Evolutionary conservation across 1,140 invertebrate species (phyloP).

Genomic region (Drosophila kepulauana): DNA sequence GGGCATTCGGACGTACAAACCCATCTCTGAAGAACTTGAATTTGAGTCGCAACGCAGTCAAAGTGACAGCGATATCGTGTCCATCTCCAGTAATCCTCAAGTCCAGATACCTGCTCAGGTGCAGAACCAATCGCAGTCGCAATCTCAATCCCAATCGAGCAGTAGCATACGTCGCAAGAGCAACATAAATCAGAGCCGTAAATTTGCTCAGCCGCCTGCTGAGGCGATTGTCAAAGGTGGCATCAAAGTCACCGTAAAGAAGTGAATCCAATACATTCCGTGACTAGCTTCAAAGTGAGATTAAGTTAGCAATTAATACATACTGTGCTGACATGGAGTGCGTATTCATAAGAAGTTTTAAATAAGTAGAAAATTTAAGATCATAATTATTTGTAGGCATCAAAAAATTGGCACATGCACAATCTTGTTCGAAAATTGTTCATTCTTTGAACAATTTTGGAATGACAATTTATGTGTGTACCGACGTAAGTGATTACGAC

Average conservation of each 20-base stretch:
- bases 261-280: constrained; percentile 38
- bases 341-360: constrained; percentile 9
- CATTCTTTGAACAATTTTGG: constrained; percentile 68
- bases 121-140: not conserved
- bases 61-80: constrained; percentile 19
- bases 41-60: constrained; percentile 55
- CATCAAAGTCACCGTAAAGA: constrained; percentile 75
- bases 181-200: constrained; percentile 69
- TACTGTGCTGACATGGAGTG: constrained; percentile 3
- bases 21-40: constrained; percentile 47
- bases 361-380: constrained; percentile 64
- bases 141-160: constrained; percentile 6
- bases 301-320: constrained; percentile 22
- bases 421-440: constrained; percentile 81
- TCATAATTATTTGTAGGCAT: constrained; percentile 28
- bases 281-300: constrained; percentile 49
- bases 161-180: constrained; percentile 56
- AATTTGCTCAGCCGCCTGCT: constrained; percentile 64
- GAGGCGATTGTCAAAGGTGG: constrained; percentile 77
- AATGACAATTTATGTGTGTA: constrained; percentile 64
- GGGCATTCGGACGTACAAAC: constrained; percentile 80
- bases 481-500: constrained; percentile 43
- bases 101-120: too few species aligned
- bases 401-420: constrained; percentile 16
- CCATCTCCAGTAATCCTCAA: not conserved